Conservation (phyloP, 2,113 vertebrate species). For the Pachyramphus minor region DNA sequence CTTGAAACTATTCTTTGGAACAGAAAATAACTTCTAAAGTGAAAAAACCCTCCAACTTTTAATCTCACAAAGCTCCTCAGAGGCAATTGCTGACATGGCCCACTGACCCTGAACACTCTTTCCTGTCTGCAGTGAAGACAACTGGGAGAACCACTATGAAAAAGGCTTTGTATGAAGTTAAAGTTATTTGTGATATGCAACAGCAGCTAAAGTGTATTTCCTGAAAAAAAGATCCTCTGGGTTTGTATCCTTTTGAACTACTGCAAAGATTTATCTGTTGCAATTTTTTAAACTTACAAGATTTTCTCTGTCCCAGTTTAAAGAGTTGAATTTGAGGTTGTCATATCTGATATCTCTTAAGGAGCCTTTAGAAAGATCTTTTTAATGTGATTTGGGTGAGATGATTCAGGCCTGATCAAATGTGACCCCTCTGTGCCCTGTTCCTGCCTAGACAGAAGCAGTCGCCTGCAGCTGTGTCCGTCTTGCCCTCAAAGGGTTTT, state of each 20-base stretch:
- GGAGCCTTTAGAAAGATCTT: slow-evolving; percentile 8
- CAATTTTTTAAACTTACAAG: neutral
- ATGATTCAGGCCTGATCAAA: slow-evolving; percentile 3
- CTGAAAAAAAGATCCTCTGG: neutral
- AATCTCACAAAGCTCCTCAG: neutral
- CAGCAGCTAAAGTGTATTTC: neutral
- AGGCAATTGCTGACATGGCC: neutral
- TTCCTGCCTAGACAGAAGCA: slow-evolving; percentile 33
- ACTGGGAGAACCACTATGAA: neutral
- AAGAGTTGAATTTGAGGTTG: neutral
- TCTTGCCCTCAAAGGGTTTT: slow-evolving; percentile 16
- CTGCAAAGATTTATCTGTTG: neutral
- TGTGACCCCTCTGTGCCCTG: slow-evolving; percentile 15
- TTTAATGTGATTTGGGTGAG: neutral
- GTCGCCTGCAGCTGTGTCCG: slow-evolving; percentile 36
- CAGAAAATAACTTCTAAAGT: neutral
- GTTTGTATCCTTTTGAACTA: neutral
- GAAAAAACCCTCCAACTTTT: neutral
- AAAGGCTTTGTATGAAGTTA: neutral
- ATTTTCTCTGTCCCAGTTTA: neutral
- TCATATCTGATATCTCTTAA: neutral
- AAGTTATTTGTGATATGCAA: neutral
- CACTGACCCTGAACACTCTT: neutral
- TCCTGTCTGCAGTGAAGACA: neutral
- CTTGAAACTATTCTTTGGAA: neutral